A percentile compares a stretch with the other conserved stretches of the same genome.
These are phyloP conservation scores for Epicampocera succincta DNA, from an alignment of 2,888 invertebrate species.

Conservation along the genomic window DNA sequence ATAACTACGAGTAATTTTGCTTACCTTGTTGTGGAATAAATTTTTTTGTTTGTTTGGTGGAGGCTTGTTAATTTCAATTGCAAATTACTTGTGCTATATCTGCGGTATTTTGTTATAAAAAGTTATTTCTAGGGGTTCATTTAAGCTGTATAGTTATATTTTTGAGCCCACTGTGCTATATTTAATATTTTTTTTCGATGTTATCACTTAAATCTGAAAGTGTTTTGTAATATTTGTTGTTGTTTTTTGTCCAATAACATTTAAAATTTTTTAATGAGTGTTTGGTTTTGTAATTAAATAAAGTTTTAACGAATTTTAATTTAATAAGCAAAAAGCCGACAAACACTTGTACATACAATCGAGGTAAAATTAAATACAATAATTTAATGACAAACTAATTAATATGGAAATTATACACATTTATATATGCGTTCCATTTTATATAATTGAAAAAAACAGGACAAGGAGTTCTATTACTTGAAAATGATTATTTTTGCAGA, in stretches of 20 bases:
- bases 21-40: too few relatives aligned
- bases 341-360: slow-evolving; percentile 34
- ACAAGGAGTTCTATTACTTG: background rate
- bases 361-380: slow-evolving; percentile 50
- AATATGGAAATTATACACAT: slow-evolving; percentile 55
- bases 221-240: too few relatives aligned
- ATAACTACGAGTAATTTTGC: too few relatives aligned
- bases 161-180: too few relatives aligned
- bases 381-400: slow-evolving; percentile 52
- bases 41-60: too few relatives aligned
- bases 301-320: slow-evolving; percentile 59
- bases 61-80: too few relatives aligned
- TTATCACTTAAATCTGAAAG: too few relatives aligned
- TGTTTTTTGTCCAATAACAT: background rate
- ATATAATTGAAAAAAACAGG: background rate
- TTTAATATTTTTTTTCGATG: too few relatives aligned
- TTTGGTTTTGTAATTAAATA: slow-evolving; percentile 56
- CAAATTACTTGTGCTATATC: too few relatives aligned
- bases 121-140: too few relatives aligned
- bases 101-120: too few relatives aligned
- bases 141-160: too few relatives aligned
- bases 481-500: background rate
- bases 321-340: slow-evolving; percentile 47
- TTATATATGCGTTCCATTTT: slow-evolving; percentile 33
- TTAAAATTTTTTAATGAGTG: slow-evolving; percentile 40